A percentile compares a stretch with the other conserved stretches of the same genome.
Evolutionary conservation across 2,888 invertebrate genomes (phyloP).

Genomic region (Spodoptera exigua): DNA sequence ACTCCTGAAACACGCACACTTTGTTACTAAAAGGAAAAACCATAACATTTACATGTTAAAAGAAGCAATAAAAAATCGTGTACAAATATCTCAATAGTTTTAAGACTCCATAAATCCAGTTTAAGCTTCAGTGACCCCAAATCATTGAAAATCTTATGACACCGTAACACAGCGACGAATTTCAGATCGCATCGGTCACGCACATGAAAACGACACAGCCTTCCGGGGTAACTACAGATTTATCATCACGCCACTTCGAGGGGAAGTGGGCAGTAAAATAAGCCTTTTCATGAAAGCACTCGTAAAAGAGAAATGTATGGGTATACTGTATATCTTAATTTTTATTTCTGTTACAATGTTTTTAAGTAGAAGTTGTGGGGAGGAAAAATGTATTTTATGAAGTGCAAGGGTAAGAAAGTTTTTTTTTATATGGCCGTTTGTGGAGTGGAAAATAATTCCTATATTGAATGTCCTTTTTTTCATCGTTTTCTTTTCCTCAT

Average conservation of each 20-base stretch:
- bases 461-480: too few species aligned
- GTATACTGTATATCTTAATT: slow-evolving; percentile 3
- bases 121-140: slow-evolving; percentile 22
- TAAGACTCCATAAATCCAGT: slow-evolving; percentile 7
- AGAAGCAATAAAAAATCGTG: neutral
- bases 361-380: too few species aligned
- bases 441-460: too few species aligned
- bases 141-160: slow-evolving; percentile 30
- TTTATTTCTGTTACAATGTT: neutral
- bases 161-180: slow-evolving; percentile 7
- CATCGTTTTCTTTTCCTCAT: too few species aligned
- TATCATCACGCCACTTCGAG: slow-evolving; percentile 48
- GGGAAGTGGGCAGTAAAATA: slow-evolving; percentile 35
- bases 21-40: too few species aligned
- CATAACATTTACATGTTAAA: too few species aligned
- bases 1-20: too few species aligned
- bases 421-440: too few species aligned
- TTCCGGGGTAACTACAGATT: slow-evolving; percentile 46
- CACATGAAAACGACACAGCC: slow-evolving; percentile 39
- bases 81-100: too few species aligned
- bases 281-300: slow-evolving; percentile 38
- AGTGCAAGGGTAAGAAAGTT: too few species aligned
- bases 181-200: slow-evolving; percentile 44
- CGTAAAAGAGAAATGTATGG: slow-evolving; percentile 33
- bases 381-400: too few species aligned